Evolutionary conservation across 1,140 invertebrate genomes (phyloP).

Genomic region (Vollenhovia emeryi): DNA sequence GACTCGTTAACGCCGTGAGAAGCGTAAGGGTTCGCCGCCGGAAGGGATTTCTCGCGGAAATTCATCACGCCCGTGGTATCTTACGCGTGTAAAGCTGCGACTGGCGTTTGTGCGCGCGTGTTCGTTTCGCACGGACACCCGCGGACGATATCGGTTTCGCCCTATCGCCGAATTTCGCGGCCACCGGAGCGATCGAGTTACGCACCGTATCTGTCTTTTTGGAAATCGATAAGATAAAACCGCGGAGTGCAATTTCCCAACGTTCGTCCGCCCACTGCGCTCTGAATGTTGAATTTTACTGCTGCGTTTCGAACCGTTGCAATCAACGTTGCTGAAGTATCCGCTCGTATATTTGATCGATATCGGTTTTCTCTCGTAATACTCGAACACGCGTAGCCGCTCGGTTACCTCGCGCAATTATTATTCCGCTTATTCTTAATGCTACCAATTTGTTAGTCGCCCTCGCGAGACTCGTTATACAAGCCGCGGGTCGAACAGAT

Average conservation of each 20-base stretch:
- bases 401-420: not conserved
- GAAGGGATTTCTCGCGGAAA: not conserved
- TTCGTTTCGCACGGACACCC: not conserved
- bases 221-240: conserved; percentile 38
- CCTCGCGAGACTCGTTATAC: not conserved
- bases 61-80: not conserved
- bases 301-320: not conserved
- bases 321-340: not conserved
- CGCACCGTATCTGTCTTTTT: not conserved
- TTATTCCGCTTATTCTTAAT: not conserved
- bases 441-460: not conserved
- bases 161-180: not conserved
- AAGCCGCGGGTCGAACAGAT: not conserved
- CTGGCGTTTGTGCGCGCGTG: not conserved
- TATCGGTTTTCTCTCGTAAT: not conserved
- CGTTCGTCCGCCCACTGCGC: not conserved
- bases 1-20: not conserved
- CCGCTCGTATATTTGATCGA: not conserved
- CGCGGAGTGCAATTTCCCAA: not conserved
- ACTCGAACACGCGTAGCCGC: not conserved
- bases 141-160: not conserved
- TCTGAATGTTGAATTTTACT: not conserved
- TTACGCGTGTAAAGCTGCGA: not conserved
- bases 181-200: not conserved
- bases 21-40: conserved; percentile 2